Conservation (phyloP, 2,888 invertebrate species). For the Coelogynopora nodosa region DNA sequence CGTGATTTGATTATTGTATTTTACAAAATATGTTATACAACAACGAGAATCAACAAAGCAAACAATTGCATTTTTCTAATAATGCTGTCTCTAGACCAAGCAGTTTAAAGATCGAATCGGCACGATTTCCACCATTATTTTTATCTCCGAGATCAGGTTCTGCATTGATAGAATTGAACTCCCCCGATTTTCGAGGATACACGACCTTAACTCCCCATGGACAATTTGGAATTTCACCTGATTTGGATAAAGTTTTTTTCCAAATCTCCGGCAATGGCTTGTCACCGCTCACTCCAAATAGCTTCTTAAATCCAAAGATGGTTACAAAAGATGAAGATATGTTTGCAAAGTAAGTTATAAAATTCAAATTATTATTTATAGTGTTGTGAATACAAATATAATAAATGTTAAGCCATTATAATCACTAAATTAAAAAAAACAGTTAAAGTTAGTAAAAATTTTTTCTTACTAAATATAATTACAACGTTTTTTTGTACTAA, state of each 20-base stretch:
- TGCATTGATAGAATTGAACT: conserved; percentile 21
- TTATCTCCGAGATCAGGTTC: conserved; percentile 2
- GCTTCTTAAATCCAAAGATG: conserved; percentile 22
- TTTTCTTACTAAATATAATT: too few relatives aligned
- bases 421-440: not conserved
- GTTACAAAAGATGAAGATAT: conserved; percentile 15
- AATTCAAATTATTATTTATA: too few relatives aligned
- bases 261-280: not conserved
- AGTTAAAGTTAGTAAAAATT: not conserved
- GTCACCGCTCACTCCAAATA: conserved; percentile 15
- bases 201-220: not conserved
- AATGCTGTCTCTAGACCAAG: not conserved
- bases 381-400: too few relatives aligned
- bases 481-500: too few relatives aligned
- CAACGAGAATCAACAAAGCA: not conserved
- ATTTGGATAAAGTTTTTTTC: not conserved
- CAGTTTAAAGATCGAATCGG: not conserved
- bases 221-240: conserved; percentile 1
- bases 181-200: not conserved
- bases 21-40: too few relatives aligned
- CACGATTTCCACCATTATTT: not conserved
- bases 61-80: not conserved
- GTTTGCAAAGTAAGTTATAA: conserved; percentile 36
- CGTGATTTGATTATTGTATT: too few relatives aligned
- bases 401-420: too few relatives aligned